Percentiles rank a stretch among this genome's conserved stretches.
These are phyloP conservation scores for Pristiophorus japonicus DNA, from an alignment of 2,113 vertebrate species.

Conservation along the genomic window DNA sequence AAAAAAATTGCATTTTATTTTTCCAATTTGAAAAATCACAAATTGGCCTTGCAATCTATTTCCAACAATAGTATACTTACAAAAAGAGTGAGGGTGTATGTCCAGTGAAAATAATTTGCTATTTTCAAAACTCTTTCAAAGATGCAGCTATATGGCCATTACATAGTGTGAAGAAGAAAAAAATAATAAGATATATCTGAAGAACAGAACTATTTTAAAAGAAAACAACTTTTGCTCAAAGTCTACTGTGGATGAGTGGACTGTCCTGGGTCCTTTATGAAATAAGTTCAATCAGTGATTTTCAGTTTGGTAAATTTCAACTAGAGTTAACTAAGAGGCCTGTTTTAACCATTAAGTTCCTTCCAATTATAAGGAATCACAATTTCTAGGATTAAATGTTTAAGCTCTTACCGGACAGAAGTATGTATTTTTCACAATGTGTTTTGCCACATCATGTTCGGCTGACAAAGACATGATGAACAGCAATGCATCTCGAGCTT, in stretches of 20 bases:
- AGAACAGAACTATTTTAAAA: neutral
- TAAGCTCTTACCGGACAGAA: conserved; percentile 85
- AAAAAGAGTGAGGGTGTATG: neutral
- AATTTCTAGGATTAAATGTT: neutral
- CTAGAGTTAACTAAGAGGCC: neutral
- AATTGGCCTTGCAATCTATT: neutral
- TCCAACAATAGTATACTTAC: neutral
- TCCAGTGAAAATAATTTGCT: too few species aligned
- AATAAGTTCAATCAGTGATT: neutral
- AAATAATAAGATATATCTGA: neutral
- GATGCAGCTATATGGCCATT: neutral
- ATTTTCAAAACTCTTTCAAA: neutral
- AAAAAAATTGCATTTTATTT: neutral
- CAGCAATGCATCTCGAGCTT: conserved; percentile 84
- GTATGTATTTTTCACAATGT: conserved; percentile 87
- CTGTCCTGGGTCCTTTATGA: neutral
- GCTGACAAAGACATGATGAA: conserved; percentile 95
- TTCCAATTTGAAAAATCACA: neutral
- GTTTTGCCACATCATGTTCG: conserved; percentile 76
- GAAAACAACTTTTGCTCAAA: neutral
- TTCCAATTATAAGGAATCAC: neutral
- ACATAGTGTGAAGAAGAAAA: neutral
- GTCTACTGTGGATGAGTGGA: neutral
- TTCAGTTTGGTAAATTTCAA: neutral
- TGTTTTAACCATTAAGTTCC: neutral